A percentile compares a stretch with the other conserved stretches of the same genome.
phyloP scores from a whole-genome alignment of 2,113 vertebrate species.

The Erythrocercus mccallii region DNA sequence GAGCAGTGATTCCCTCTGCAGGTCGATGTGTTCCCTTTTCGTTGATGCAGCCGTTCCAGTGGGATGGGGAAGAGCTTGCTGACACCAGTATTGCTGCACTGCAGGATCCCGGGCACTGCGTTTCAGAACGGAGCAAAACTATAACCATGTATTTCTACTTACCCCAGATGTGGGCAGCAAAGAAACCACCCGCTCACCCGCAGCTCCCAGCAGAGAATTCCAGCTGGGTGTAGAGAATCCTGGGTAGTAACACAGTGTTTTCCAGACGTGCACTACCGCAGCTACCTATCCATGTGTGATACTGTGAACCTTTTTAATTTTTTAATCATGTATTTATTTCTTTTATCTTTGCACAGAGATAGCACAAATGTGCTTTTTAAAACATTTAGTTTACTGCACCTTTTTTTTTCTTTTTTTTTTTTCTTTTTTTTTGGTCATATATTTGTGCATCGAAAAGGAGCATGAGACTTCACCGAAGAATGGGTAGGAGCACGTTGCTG shows the following conservation, averaged over 20 bases:
- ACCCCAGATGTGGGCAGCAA: slow-evolving; percentile 11
- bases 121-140: slow-evolving; percentile 39
- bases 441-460: slow-evolving; percentile 13
- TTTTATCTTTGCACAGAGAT: slow-evolving; percentile 68
- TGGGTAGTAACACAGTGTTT: slow-evolving; percentile 57
- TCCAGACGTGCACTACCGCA: slow-evolving; percentile 41
- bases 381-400: slow-evolving; percentile 50
- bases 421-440: background rate
- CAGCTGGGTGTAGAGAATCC: slow-evolving; percentile 37
- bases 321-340: slow-evolving; percentile 72
- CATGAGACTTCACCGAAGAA: slow-evolving; percentile 12
- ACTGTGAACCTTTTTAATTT: slow-evolving; percentile 59
- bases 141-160: slow-evolving; percentile 22
- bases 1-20: slow-evolving; percentile 48
- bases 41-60: slow-evolving; percentile 26
- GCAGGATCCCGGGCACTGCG: slow-evolving; percentile 2
- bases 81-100: slow-evolving; percentile 16
- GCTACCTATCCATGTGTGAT: slow-evolving; percentile 61
- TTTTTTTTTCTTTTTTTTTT: background rate
- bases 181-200: background rate
- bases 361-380: slow-evolving; percentile 68
- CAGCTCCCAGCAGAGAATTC: slow-evolving; percentile 15
- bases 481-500: background rate
- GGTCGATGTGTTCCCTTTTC: slow-evolving; percentile 50
- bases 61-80: slow-evolving; percentile 45